Evolutionary conservation across 2,113 vertebrate genomes (phyloP), one percentile per base, ranked within the genome.

Genomic region (Grallaria varia): DNA sequence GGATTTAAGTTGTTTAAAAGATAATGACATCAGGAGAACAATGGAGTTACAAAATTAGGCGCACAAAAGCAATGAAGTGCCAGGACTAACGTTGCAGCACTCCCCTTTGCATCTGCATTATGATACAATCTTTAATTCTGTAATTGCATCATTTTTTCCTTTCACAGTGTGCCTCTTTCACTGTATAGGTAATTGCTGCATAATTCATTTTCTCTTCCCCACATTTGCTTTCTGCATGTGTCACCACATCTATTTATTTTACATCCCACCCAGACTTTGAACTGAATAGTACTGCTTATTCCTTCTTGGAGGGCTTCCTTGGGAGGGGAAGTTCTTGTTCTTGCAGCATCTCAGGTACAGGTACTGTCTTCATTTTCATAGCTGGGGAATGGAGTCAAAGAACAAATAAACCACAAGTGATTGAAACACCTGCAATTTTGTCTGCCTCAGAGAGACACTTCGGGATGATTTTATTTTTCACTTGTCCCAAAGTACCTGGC

Each of bases 41-140:
- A 71, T 53, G 60, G 47, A 21, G 49, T 94, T 90, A 86, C 60
- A 89, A 93, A 92, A 90, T 75, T 83, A 67, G 37, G 27, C 4
- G 1, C 68, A 71, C 75, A 77, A 59, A 93, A 80, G 78, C 75
- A 85, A 23, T 84, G 78, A 77, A 86, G 66, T 84, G 60, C 49
- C 73, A 87, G 76, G 45, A 52, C 79, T 88, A 74, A 88, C 5
- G 14, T 62, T 80, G 66, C 69, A 22, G 81, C 68, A 79, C 69
- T 96, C 45, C 40, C 55, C 47, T 93, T 77, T 89, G 81, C 90
- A 73, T 93, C 89, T 93, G 93, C 72, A 81, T 92, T 83, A 69
- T 95, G 95, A 92, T 88, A 92, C 76, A 83, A 89, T 95, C 89
- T 96, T 95, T 96, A 95, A 91, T 90, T 92, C 68, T 67, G 22